These are phyloP conservation scores for Caretta caretta DNA, from an alignment of 2,113 vertebrate species.

Conservation along the genomic window DNA sequence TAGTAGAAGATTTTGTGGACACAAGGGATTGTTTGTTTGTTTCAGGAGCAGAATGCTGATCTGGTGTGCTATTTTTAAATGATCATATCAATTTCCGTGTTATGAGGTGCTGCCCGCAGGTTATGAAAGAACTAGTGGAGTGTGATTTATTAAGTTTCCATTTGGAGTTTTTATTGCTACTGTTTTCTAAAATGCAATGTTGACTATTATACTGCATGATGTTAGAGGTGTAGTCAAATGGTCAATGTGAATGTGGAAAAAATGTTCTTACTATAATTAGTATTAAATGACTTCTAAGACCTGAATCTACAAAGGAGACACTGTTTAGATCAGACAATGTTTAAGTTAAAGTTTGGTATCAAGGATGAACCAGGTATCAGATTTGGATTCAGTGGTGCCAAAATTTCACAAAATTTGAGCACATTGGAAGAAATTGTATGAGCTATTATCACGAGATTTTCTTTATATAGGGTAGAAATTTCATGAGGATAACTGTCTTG, in stretches of 20 bases:
- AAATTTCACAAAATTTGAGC: neutral
- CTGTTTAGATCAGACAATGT: neutral
- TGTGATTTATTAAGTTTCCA: neutral
- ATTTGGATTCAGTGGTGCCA: neutral
- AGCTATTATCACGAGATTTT: neutral
- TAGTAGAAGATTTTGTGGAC: neutral
- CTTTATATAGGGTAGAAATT: neutral
- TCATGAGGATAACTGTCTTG: neutral
- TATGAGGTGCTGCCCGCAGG: neutral
- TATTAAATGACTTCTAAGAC: neutral
- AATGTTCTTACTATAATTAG: neutral
- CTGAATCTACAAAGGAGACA: neutral
- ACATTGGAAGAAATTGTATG: neutral
- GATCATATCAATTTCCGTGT: neutral
- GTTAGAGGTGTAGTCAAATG: neutral
- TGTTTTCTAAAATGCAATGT: neutral
- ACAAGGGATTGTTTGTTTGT: neutral
- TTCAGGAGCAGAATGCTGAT: neutral
- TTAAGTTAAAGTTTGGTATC: neutral
- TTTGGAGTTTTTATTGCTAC: neutral
- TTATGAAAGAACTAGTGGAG: constrained; percentile 3
- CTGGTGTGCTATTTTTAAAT: neutral
- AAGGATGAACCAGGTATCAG: neutral
- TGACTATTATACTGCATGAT: neutral
- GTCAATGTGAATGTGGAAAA: neutral